Percentiles rank a stretch among this genome's conserved stretches.
Evolutionary conservation across 2,797 vertebrate species (phyloP).

Genomic region (Peromyscus attwateri): DNA sequence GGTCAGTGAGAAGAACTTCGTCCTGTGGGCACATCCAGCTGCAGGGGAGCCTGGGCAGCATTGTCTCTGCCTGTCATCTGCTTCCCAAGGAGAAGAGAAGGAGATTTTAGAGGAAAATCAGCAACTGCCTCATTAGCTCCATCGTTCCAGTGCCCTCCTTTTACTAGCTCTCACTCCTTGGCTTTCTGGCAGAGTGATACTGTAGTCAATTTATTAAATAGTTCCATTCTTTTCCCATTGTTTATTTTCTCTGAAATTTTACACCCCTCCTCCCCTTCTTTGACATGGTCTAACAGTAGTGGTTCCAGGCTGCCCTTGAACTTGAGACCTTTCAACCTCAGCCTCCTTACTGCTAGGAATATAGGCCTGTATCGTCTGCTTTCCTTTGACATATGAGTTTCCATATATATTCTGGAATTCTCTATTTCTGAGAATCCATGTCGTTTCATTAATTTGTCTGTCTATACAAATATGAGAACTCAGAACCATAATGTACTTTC

Average conservation of each 20-base stretch:
- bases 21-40: not conserved
- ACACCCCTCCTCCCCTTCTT: not conserved
- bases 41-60: not conserved
- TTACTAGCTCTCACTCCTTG: too few species aligned
- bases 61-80: not conserved
- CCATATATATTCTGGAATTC: not conserved
- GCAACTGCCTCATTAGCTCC: not conserved
- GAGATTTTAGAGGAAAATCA: slow-evolving; percentile 38
- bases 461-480: not conserved
- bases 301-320: not conserved
- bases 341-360: not conserved
- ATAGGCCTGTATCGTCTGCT: not conserved
- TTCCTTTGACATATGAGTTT: not conserved
- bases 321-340: not conserved
- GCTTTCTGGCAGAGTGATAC: not conserved
- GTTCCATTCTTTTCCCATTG: not conserved
- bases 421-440: slow-evolving; percentile 20
- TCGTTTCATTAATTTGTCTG: not conserved
- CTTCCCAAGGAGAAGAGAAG: not conserved
- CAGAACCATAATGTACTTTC: not conserved
- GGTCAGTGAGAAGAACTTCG: not conserved
- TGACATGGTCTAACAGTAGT: not conserved
- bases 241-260: not conserved
- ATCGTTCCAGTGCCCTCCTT: not conserved
- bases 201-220: not conserved